phyloP scores from a whole-genome alignment of 2,888 invertebrate genomes.

The Eugnorisma glareosa region DNA sequence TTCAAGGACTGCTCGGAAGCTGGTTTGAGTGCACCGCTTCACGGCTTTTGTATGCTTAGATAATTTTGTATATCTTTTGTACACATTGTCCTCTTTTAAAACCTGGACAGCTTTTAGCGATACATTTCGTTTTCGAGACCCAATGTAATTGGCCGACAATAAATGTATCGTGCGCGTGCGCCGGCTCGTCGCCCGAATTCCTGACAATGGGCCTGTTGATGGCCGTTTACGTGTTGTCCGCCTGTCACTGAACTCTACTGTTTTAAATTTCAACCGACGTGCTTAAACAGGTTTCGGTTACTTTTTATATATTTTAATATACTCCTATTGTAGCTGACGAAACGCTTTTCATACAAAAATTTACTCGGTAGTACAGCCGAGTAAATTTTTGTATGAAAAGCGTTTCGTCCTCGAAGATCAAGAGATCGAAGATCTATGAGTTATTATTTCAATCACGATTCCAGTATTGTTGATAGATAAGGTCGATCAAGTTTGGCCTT shows the following conservation, averaged over 20 bases:
- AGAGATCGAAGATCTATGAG: slow-evolving; percentile 23
- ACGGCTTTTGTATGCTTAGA: slow-evolving; percentile 50
- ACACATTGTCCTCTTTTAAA: slow-evolving; percentile 23
- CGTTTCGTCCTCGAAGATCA: slow-evolving; percentile 29
- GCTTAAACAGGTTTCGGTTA: slow-evolving; percentile 65
- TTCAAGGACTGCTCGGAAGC: slow-evolving; percentile 75
- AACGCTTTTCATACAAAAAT: too few species aligned
- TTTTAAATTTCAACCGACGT: slow-evolving; percentile 73
- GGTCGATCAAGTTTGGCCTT: slow-evolving; percentile 44
- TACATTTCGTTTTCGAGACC: slow-evolving; percentile 64
- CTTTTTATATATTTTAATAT: slow-evolving; percentile 59
- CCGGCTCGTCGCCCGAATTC: slow-evolving; percentile 80
- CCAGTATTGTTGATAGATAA: slow-evolving; percentile 36
- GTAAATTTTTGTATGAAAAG: slow-evolving; percentile 24
- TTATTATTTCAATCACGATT: slow-evolving; percentile 43
- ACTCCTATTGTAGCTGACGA: slow-evolving; percentile 50
- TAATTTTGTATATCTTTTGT: slow-evolving; percentile 43
- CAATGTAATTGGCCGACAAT: slow-evolving; percentile 75
- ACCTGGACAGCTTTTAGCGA: slow-evolving; percentile 25
- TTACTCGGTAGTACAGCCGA: too few species aligned
- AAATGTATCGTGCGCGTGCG: slow-evolving; percentile 75
- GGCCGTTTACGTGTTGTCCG: slow-evolving; percentile 73
- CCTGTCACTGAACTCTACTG: slow-evolving; percentile 79
- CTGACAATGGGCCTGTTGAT: slow-evolving; percentile 80
- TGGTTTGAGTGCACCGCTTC: slow-evolving; percentile 65